Conservation (phyloP, 2,113 vertebrate genomes). For the Lepisosteus osseus region DNA sequence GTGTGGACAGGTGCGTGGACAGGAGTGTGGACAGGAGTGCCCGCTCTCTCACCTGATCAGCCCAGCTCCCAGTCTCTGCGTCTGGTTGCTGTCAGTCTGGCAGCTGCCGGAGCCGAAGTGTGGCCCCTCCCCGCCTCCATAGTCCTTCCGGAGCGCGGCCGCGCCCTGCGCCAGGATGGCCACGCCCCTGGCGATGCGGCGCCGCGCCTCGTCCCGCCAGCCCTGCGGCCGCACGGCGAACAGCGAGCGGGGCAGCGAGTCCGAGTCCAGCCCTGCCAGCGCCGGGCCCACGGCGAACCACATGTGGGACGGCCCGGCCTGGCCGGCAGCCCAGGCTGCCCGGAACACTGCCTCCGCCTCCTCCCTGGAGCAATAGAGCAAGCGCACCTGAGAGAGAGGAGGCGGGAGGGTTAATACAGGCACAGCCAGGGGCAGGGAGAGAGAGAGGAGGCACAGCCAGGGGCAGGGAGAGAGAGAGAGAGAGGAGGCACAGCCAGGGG, state of each 20-base stretch:
- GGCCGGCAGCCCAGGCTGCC: constrained; percentile 80
- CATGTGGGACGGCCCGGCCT: constrained; percentile 83
- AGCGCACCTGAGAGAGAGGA: constrained; percentile 67
- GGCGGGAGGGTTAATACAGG: not conserved
- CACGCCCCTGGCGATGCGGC: constrained; percentile 79
- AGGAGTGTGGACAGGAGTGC: constrained; percentile 14
- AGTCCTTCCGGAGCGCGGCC: constrained; percentile 80
- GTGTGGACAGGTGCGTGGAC: too few relatives aligned
- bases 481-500: constrained; percentile 22
- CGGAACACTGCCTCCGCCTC: constrained; percentile 84
- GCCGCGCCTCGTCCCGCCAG: constrained; percentile 83
- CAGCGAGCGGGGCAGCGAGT: constrained; percentile 75
- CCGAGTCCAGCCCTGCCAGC: constrained; percentile 74
- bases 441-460: not conserved
- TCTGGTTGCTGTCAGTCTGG: constrained; percentile 78
- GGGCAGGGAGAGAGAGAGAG: constrained; percentile 1
- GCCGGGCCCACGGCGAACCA: constrained; percentile 90
- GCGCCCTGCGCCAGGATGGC: constrained; percentile 87
- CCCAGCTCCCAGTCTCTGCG: constrained; percentile 71
- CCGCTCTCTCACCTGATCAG: constrained; percentile 73
- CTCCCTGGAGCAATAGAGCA: constrained; percentile 91
- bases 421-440: constrained; percentile 3
- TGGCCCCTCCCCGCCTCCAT: constrained; percentile 74
- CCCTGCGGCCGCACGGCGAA: constrained; percentile 86
- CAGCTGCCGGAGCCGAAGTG: constrained; percentile 82